Evolutionary conservation across 2,888 invertebrate species (phyloP).

Genomic region (Sepioteuthis lessoniana): DNA sequence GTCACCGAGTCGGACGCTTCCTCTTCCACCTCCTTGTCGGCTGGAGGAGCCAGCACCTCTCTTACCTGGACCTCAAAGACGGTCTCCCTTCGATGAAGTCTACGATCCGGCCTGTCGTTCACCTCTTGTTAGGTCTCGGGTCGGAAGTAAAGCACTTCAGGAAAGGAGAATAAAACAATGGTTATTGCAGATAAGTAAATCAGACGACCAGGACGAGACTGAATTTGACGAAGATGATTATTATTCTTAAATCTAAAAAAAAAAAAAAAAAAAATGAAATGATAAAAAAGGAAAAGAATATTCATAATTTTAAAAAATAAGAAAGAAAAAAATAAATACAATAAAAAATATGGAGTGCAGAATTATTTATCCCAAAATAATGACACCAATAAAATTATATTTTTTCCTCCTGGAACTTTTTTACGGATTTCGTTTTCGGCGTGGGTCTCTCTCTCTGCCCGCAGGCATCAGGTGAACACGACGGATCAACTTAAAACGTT

Average conservation of each 20-base stretch:
- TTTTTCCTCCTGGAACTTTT: neutral
- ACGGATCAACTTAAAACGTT: neutral
- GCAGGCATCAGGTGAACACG: neutral
- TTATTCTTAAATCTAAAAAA: neutral
- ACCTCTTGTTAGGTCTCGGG: constrained; percentile 40
- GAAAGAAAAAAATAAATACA: neutral
- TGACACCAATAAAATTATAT: neutral
- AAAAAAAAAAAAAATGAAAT: neutral
- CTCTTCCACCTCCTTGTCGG: constrained; percentile 33
- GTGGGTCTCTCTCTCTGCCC: neutral
- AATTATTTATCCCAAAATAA: neutral
- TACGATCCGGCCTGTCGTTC: constrained; percentile 44
- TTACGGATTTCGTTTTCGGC: neutral
- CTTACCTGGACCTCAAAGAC: neutral
- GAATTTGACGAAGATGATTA: constrained; percentile 42
- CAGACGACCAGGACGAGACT: neutral
- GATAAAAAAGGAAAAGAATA: neutral
- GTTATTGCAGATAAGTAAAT: constrained; percentile 35
- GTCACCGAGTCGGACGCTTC: neutral
- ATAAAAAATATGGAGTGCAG: neutral
- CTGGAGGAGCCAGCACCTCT: neutral
- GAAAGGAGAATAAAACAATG: constrained; percentile 44
- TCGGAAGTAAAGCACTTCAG: constrained; percentile 47
- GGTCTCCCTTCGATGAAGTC: constrained; percentile 34
- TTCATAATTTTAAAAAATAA: neutral